These are phyloP conservation scores for Rhodeus uyekii DNA, from an alignment of 2,797 vertebrate species.

Conservation along the genomic window DNA sequence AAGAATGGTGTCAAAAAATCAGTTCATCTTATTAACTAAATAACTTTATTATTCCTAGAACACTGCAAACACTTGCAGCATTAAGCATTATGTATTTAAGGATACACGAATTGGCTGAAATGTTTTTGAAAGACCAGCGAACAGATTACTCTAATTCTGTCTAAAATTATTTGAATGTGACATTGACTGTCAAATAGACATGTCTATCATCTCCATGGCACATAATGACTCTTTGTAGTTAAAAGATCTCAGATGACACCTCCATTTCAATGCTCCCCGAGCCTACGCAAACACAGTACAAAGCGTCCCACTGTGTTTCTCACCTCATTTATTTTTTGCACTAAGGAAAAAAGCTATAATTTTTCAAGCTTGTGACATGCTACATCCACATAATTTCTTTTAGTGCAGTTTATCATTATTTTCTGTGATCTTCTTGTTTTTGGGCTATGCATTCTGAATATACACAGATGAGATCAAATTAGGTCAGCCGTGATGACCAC, in stretches of 20 bases:
- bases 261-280: not conserved
- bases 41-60: not conserved
- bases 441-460: conserved; percentile 64
- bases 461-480: conserved; percentile 72
- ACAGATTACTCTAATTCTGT: conserved; percentile 11
- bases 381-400: conserved; percentile 18
- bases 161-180: conserved; percentile 8
- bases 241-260: conserved; percentile 2
- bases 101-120: not conserved
- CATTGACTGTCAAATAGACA: not conserved
- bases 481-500: conserved; percentile 74
- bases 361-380: conserved; percentile 28
- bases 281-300: conserved; percentile 1
- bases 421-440: conserved; percentile 69
- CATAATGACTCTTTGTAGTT: conserved; percentile 18
- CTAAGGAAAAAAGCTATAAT: conserved; percentile 32
- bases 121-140: not conserved
- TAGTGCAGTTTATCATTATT: conserved; percentile 58
- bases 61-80: not conserved
- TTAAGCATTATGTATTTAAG: not conserved
- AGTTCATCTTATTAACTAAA: not conserved
- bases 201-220: conserved; percentile 18
- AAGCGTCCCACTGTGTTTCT: conserved; percentile 16
- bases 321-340: conserved; percentile 13
- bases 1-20: not conserved